Conservation (phyloP, 1,140 invertebrate genomes). For the Bombus ignitus region DNA sequence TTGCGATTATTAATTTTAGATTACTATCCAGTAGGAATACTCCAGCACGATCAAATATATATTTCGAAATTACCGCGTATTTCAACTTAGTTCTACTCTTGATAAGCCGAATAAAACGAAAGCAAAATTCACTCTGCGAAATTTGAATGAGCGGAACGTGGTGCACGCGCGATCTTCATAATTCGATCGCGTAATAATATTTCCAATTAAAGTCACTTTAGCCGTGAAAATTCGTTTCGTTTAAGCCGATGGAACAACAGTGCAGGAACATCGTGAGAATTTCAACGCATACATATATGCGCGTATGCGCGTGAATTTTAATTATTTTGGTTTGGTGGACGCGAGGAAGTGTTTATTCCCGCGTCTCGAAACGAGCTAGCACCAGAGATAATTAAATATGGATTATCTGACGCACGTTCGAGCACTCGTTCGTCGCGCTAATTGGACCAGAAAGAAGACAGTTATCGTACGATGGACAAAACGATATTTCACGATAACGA, state of each 20-base stretch:
- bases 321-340: conserved; percentile 56
- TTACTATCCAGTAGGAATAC: no score
- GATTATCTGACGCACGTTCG: conserved; percentile 59
- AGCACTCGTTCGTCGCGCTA: conserved; percentile 38
- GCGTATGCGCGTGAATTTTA: conserved; percentile 20
- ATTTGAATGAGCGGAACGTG: no score
- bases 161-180: not conserved
- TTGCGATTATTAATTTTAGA: no score
- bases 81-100: no score
- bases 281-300: not conserved
- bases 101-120: no score
- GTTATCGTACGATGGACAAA: conserved; percentile 39
- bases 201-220: conserved; percentile 28
- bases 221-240: conserved; percentile 1
- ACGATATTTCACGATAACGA: conserved; percentile 54
- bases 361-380: not conserved
- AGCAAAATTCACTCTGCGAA: no score
- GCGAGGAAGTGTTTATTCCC: not conserved
- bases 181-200: not conserved
- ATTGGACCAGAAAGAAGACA: conserved; percentile 58
- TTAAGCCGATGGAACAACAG: no score
- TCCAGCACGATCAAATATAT: no score
- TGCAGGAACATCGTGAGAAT: not conserved
- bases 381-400: conserved; percentile 70
- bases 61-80: no score